Evolutionary conservation across 2,888 invertebrate species (phyloP).

Genomic region (Congeria kusceri): DNA sequence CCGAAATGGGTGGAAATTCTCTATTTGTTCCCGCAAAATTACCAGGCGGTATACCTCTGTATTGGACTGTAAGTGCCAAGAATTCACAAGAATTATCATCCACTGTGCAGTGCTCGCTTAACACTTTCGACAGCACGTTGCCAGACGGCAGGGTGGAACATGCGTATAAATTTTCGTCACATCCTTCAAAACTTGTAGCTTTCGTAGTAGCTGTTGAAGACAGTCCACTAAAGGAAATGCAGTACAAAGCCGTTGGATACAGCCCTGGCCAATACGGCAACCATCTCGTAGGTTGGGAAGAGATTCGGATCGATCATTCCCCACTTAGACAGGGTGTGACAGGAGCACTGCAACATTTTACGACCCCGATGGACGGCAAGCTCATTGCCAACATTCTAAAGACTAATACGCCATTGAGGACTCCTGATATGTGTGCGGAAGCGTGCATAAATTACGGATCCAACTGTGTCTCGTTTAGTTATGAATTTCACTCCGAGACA

Average conservation of each 20-base stretch:
- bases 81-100: conserved; percentile 69
- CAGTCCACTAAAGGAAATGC: conserved; percentile 44
- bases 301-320: conserved; percentile 34
- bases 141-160: conserved; percentile 72
- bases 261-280: conserved; percentile 61
- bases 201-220: conserved; percentile 70
- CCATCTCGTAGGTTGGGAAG: conserved; percentile 58
- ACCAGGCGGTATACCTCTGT: conserved; percentile 66
- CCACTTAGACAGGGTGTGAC: conserved; percentile 23
- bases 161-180: conserved; percentile 65
- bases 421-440: conserved; percentile 56
- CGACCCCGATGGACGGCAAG: conserved; percentile 59
- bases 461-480: conserved; percentile 70
- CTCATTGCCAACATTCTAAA: conserved; percentile 47
- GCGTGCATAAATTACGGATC: conserved; percentile 51
- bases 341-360: conserved; percentile 49
- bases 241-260: conserved; percentile 62
- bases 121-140: conserved; percentile 71
- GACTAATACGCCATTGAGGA: conserved; percentile 17
- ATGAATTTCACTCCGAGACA: conserved; percentile 60
- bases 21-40: conserved; percentile 53
- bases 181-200: conserved; percentile 61
- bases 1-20: conserved; percentile 57
- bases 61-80: conserved; percentile 69
- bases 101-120: conserved; percentile 57